Conservation (phyloP, 2,797 vertebrate species). For the Crotalus adamanteus region DNA sequence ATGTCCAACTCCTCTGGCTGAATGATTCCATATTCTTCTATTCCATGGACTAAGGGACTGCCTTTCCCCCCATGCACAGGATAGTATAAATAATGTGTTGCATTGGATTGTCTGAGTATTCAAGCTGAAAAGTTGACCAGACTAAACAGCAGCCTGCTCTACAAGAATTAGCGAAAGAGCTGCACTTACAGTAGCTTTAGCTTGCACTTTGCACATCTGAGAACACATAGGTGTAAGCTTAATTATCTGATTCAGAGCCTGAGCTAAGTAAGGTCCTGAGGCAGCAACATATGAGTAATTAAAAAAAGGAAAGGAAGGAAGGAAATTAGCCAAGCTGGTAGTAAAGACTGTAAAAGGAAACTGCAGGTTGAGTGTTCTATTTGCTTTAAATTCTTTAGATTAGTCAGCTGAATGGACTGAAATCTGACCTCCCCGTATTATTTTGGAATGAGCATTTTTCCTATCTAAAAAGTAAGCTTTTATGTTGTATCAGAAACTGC, state of each 20-base stretch:
- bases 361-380: not conserved
- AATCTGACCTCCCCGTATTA: not conserved
- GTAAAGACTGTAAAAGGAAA: not conserved
- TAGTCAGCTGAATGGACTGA: not conserved
- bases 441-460: not conserved
- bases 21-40: not conserved
- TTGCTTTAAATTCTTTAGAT: not conserved
- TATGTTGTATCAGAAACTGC: not conserved
- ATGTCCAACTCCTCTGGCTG: not conserved
- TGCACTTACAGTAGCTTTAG: not conserved
- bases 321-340: not conserved
- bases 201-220: not conserved
- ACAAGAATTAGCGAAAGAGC: not conserved
- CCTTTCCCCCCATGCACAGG: not conserved
- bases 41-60: not conserved
- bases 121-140: not conserved
- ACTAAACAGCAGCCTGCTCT: not conserved
- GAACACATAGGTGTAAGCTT: not conserved
- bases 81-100: not conserved
- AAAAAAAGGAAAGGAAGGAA: not conserved
- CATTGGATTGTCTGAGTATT: not conserved
- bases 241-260: not conserved
- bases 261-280: not conserved
- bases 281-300: not conserved
- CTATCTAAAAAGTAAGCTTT: not conserved